A percentile compares a stretch with the other conserved stretches of the same genome.
Evolutionary conservation across 1,140 invertebrate genomes (phyloP).

Genomic region (Drosophila busckii): DNA sequence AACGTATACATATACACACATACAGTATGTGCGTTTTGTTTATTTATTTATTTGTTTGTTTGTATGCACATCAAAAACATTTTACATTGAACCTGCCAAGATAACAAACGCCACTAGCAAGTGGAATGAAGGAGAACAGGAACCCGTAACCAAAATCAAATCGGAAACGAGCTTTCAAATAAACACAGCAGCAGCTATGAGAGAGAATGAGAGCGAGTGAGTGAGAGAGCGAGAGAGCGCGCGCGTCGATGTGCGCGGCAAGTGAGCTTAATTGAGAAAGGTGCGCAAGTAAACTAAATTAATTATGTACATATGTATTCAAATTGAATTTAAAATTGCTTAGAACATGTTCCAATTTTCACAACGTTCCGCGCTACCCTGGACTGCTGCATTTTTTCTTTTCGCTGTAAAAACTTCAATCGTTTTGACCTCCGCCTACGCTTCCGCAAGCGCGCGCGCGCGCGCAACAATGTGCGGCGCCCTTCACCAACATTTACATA

Average conservation of each 20-base stretch:
- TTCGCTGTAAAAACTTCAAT: conserved; percentile 11
- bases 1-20: conserved; percentile 1
- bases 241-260: not conserved
- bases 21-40: conserved; percentile 11
- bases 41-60: too few relatives aligned
- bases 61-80: conserved; percentile 31
- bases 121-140: conserved; percentile 64
- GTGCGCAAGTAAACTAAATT: not conserved
- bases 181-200: too few relatives aligned
- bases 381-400: conserved; percentile 10
- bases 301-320: conserved; percentile 25
- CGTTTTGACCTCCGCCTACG: conserved; percentile 36
- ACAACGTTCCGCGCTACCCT: too few relatives aligned
- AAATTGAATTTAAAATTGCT: conserved; percentile 4
- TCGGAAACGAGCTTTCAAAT: conserved; percentile 21
- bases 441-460: conserved; percentile 37
- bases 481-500: conserved; percentile 15
- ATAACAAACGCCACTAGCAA: conserved; percentile 34
- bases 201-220: not conserved
- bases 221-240: not conserved
- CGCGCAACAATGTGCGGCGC: too few relatives aligned
- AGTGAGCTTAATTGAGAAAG: not conserved
- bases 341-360: conserved; percentile 19
- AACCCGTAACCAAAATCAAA: conserved; percentile 38
- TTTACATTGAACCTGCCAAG: conserved; percentile 56